Percentiles rank a stretch among this genome's conserved stretches.
phyloP scores from a whole-genome alignment of 2,113 vertebrate species.

The Pycnonotus jocosus region DNA sequence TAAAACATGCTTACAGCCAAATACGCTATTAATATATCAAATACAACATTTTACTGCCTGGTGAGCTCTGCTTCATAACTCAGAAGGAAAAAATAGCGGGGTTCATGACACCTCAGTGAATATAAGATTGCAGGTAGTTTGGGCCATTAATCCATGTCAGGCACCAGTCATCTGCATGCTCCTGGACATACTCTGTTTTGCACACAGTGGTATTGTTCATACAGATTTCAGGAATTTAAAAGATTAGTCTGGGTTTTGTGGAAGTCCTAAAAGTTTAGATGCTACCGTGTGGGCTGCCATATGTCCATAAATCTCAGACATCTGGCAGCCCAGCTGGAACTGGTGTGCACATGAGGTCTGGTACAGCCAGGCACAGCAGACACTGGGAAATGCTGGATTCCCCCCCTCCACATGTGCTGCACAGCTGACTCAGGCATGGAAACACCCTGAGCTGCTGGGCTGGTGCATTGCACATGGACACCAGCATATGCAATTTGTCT shows the following conservation, averaged over 20 bases:
- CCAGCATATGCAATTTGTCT: not conserved
- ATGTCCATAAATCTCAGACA: slow-evolving; percentile 26
- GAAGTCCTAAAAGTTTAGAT: not conserved
- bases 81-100: not conserved
- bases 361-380: accelerated
- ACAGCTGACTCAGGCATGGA: not conserved
- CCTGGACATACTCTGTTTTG: not conserved
- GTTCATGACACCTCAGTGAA: not conserved
- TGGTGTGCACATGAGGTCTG: not conserved
- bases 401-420: not conserved
- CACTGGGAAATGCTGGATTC: not conserved
- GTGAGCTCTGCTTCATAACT: not conserved
- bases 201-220: not conserved
- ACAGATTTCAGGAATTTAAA: not conserved
- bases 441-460: not conserved
- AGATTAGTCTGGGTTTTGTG: slow-evolving; percentile 12
- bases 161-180: not conserved
- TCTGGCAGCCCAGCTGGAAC: slow-evolving; percentile 48
- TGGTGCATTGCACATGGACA: not conserved
- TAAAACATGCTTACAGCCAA: not conserved
- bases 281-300: not conserved
- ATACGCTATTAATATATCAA: not conserved
- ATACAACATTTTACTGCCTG: not conserved
- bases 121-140: not conserved
- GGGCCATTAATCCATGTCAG: not conserved